These are phyloP conservation scores for Clitarchus hookeri DNA, from an alignment of 2,888 invertebrate species.

Conservation along the genomic window DNA sequence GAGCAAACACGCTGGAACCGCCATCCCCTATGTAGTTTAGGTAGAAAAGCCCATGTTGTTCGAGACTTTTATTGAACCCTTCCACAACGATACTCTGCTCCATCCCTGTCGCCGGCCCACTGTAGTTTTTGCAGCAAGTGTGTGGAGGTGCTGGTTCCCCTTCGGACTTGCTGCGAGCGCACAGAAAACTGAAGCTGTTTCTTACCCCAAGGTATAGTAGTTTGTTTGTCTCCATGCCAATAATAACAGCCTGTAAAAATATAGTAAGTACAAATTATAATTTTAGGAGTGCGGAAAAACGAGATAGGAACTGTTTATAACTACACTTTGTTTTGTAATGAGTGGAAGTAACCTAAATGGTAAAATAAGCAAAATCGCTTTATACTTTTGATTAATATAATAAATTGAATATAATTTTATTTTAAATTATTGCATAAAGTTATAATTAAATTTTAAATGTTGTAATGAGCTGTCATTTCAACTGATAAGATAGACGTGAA, in stretches of 20 bases:
- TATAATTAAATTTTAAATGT: too few relatives aligned
- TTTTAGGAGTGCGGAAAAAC: not conserved
- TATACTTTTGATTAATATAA: too few relatives aligned
- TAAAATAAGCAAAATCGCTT: too few relatives aligned
- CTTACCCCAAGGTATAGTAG: not conserved
- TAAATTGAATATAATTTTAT: too few relatives aligned
- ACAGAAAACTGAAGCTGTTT: not conserved
- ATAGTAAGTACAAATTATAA: not conserved
- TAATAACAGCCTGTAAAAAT: not conserved
- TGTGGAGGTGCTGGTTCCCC: not conserved
- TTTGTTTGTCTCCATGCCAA: not conserved
- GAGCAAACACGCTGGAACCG: not conserved
- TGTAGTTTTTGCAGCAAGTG: too few relatives aligned
- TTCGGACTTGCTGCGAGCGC: not conserved
- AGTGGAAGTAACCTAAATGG: not conserved
- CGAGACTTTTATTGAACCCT: too few relatives aligned
- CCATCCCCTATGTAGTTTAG: not conserved
- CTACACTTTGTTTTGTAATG: not conserved
- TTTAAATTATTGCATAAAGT: too few relatives aligned
- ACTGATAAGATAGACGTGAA: too few relatives aligned
- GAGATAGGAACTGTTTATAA: not conserved
- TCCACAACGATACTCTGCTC: too few relatives aligned
- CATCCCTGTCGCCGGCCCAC: too few relatives aligned
- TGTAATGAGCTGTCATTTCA: too few relatives aligned
- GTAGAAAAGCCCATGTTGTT: too few relatives aligned